Conservation (phyloP, 1,140 invertebrate species). For the Alviniconcha marisindica region DNA sequence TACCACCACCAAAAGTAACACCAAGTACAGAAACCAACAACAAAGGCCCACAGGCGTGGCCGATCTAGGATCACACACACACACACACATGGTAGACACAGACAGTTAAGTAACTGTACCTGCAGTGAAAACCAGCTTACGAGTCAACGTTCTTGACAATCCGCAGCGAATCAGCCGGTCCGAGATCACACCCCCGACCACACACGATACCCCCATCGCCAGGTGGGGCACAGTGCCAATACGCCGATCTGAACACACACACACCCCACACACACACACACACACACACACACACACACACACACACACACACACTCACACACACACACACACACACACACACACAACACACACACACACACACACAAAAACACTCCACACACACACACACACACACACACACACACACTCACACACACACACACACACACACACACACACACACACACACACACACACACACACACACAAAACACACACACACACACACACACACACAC, state of each 20-base stretch:
- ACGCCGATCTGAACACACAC: background rate
- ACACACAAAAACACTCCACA: no score
- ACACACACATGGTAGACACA: no score
- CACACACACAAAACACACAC: no score
- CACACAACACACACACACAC: no score
- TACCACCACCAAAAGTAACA: no score
- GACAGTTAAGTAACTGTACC: no score
- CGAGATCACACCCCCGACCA: background rate
- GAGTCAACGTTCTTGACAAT: background rate
- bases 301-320: background rate
- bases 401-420: background rate
- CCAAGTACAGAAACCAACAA: no score
- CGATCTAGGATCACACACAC: no score
- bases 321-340: background rate
- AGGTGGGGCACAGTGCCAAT: background rate
- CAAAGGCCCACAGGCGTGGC: no score
- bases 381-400: background rate
- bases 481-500: no score
- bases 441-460: background rate
- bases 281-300: no score
- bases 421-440: background rate
- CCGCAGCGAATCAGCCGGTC: background rate
- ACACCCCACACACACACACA: no score
- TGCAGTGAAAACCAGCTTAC: background rate
- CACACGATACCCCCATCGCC: background rate